Percentiles rank a stretch among this genome's conserved stretches.
These are phyloP conservation scores for Dusona sp. DNA, from an alignment of 2,888 invertebrate species.

Conservation along the genomic window DNA sequence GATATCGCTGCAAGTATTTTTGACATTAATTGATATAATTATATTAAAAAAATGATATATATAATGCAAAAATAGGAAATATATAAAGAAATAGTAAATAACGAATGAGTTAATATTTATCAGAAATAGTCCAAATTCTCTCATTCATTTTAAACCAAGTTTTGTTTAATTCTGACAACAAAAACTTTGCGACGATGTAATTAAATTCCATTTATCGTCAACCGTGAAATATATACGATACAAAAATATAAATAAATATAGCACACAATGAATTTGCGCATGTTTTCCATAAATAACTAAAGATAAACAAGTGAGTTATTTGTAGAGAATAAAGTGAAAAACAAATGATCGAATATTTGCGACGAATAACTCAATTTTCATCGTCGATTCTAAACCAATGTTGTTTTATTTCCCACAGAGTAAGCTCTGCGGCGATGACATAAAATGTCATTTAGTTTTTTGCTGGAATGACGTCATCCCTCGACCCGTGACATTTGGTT, in stretches of 20 bases:
- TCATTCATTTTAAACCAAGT: neutral
- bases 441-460: constrained; percentile 7
- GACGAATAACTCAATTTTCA: neutral
- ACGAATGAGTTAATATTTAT: neutral
- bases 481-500: constrained; percentile 36
- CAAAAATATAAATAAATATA: neutral
- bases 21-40: neutral
- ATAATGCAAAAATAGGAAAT: too few relatives aligned
- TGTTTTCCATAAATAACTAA: neutral
- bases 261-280: neutral
- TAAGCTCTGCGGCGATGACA: neutral
- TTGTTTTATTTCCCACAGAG: neutral
- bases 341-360: neutral
- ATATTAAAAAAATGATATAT: neutral
- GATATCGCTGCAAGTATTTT: neutral
- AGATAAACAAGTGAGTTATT: neutral
- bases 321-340: neutral
- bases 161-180: neutral
- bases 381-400: neutral
- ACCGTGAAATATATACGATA: too few relatives aligned
- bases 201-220: too few relatives aligned
- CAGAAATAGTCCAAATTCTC: neutral
- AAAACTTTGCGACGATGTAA: too few relatives aligned
- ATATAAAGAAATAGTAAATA: too few relatives aligned
- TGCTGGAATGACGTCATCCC: constrained; percentile 12